Base-by-base conservation (phyloP, 2,797 vertebrate genomes). In the Phalloptychus januarius region DNA sequence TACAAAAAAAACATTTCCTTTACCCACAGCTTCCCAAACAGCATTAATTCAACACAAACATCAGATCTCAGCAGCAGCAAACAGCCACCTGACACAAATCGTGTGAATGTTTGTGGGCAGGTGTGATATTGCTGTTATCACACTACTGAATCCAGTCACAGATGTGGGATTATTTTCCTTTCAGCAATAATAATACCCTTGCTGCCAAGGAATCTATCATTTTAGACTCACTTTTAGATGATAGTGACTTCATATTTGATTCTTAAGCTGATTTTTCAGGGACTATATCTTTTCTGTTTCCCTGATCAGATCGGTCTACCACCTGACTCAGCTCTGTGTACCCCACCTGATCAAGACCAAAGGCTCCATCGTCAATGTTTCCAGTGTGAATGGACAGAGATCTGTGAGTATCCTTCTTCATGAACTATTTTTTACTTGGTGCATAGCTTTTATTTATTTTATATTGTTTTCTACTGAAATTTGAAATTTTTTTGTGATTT, bases 321-420 rank as follows among this genome's bases (percentile, higher is more conserved):
- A 95, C 52, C 87, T 97, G 77, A 96, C 96, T 80, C 95, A 96
- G 0, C 91, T 96, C 3, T 96, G 96, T 63, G 95, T 96, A 28
- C 96, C 96, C 0, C 95, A 97, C 86, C 92, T 97, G 54, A 93
- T 96, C 76, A 89, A 96, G 80, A 95, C 95, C 71, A 96, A 96
- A 90, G 96, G 96, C 85, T 95, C 92, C 71, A 94, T 96, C 25
- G 91, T 97, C 84, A 97, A 96, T 0, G 95, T 97, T 0, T 97
- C 96, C 84, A 97, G 96, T 76, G 91, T 97, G n/a, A 97, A 96
- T 2, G 96, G 96, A 6, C 95, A 96, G 78, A 92, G 96, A 96
- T 94, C 96, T 4, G 96, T 97, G 78, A 77, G 96, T 95, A 54
- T 79, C 25, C 2, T 31, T 50, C 20, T 50, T 50, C 23, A 20